Base-by-base conservation (phyloP, 2,888 invertebrate species). In the Troides oblongomaculatus region DNA sequence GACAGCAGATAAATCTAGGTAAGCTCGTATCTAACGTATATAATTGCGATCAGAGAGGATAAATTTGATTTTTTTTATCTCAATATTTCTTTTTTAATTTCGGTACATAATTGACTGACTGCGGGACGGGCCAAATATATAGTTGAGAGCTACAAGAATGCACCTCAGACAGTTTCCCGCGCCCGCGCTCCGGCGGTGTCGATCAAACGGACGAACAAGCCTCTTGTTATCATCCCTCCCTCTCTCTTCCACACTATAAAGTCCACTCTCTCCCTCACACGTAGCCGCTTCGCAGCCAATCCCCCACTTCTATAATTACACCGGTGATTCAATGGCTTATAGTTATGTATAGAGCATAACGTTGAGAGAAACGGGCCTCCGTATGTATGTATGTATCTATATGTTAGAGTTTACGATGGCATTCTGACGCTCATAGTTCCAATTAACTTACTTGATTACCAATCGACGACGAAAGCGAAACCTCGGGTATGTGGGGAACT, bases 231-330 rank as follows among this genome's bases (percentile, higher is more conserved):
- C 89, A 76, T 77, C 83, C 81, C 78, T 91, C 91, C 82, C 84
- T 75, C 78, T 91, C 86, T 63, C 83, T 77, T 90, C 71, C 80
- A 65, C 74, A 75, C 74, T 69, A 71, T 74, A 74, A 78, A 78
- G 75, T 84, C 79, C 74, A 77, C 81, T 74, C 75, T 89, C 88
- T 83, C 82, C 72, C 74, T 84, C 86, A 71, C 83, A 78, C 89
- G 73, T 84, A 77, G 85, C 89, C 86, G 88, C 91, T 90, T 87
- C 91, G 87, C 90, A 92, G 90, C 91, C 92, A 91, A 92, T 91
- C 92, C 92, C 92, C 92, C 92, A 91, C 92, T 92, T 92, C 91
- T 92, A 92, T 92, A 92, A 92, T 92, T 92, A 92, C 92, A 90
- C 85, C 88, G 90, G 91, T 92, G 92, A 92, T 92, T 92, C 92